Evolutionary conservation across 30 jellyfish, hydroid and myxozoan species (phyloP).

Genomic region (Mastigias papua): DNA sequence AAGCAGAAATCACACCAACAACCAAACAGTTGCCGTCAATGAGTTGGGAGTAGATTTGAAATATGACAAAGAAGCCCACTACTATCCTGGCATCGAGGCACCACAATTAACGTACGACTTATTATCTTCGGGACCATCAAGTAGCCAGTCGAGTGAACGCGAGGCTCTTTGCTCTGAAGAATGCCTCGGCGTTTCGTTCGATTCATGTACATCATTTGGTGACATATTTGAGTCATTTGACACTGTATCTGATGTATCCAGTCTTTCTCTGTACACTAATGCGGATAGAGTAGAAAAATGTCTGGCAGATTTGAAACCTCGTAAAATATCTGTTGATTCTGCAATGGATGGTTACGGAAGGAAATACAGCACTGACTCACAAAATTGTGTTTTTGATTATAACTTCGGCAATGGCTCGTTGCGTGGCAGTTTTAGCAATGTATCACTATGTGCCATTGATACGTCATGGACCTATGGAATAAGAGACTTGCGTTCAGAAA

Average conservation of each 20-base stretch:
- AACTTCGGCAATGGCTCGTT: constrained; percentile 27
- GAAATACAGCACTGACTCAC: neutral
- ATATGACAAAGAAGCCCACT: neutral
- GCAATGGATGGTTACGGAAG: neutral
- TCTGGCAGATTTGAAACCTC: constrained; percentile 27
- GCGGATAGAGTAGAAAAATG: constrained; percentile 61
- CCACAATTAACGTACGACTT: constrained; percentile 46
- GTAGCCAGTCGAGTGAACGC: constrained; percentile 5
- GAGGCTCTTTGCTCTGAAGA: constrained; percentile 38
- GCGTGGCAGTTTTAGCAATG: constrained; percentile 69
- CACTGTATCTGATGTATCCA: constrained; percentile 57
- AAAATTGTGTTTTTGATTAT: constrained; percentile 24
- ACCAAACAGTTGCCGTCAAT: neutral
- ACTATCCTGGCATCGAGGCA: constrained; percentile 13
- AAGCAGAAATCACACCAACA: neutral
- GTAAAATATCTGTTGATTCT: constrained; percentile 35
- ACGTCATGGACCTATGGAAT: constrained; percentile 42
- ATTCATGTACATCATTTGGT: constrained; percentile 46
- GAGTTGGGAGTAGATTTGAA: neutral
- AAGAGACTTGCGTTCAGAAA: constrained; percentile 68
- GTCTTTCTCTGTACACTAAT: constrained; percentile 39
- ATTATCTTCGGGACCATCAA: constrained; percentile 6
- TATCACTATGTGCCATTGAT: constrained; percentile 56
- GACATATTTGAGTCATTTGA: constrained; percentile 69
- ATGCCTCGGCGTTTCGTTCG: constrained; percentile 60